phyloP scores from a whole-genome alignment of 2,888 invertebrate genomes.

The Drosophila picticornis region DNA sequence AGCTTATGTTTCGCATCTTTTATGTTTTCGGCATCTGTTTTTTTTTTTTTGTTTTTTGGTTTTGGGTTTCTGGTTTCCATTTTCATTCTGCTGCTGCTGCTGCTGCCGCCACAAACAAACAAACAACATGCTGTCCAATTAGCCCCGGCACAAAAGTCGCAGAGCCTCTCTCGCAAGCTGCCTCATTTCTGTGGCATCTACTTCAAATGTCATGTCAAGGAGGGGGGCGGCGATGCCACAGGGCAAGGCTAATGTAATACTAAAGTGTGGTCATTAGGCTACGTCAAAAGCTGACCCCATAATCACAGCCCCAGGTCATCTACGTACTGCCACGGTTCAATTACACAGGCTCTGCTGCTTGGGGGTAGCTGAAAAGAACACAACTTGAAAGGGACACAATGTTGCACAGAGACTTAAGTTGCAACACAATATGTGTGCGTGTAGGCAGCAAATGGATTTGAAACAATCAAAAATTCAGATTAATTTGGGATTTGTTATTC shows the following conservation, averaged over 20 bases:
- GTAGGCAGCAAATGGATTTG: not conserved
- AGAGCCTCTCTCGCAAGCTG: conserved; percentile 14
- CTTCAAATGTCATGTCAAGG: conserved; percentile 53
- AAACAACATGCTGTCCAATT: conserved; percentile 67
- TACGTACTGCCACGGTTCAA: conserved; percentile 27
- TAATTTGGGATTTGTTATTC: not conserved
- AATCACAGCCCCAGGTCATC: conserved; percentile 31
- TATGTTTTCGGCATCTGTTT: conserved; percentile 35
- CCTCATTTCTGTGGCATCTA: conserved; percentile 45
- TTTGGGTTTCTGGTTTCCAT: conserved; percentile 28
- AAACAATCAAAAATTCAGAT: not conserved
- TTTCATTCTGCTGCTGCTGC: conserved; percentile 40
- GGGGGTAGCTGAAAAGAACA: conserved; percentile 8
- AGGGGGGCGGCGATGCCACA: conserved; percentile 5
- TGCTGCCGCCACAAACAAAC: conserved; percentile 1
- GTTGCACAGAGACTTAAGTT: not conserved
- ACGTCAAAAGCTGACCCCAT: conserved; percentile 53
- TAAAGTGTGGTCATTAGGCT: conserved; percentile 49
- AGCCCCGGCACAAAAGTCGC: conserved; percentile 45
- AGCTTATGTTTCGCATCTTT: conserved; percentile 44
- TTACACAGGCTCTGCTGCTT: conserved; percentile 28
- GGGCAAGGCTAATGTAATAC: conserved; percentile 47
- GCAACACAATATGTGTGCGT: not conserved
- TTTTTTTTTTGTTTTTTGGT: conserved; percentile 4
- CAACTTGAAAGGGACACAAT: conserved; percentile 16